phyloP scores from a whole-genome alignment of 2,797 vertebrate species.

The Chromis chromis region DNA sequence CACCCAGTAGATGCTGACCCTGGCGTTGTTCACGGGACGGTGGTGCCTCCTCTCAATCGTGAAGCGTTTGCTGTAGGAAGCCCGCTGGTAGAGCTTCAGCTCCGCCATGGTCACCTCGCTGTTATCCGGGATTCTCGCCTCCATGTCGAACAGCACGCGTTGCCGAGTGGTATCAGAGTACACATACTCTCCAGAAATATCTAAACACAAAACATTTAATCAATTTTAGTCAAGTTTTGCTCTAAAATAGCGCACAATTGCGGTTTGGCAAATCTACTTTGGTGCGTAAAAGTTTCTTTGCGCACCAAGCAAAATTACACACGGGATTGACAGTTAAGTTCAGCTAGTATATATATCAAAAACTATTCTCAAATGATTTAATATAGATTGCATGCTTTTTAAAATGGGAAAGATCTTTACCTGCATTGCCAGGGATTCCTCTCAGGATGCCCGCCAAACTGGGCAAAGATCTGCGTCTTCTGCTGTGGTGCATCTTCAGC shows the following conservation, averaged over 20 bases:
- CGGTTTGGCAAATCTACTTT: neutral
- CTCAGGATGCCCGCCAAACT: constrained; percentile 91
- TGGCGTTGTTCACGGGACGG: constrained; percentile 86
- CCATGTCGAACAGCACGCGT: constrained; percentile 91
- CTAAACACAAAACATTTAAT: constrained; percentile 55
- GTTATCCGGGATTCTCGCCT: constrained; percentile 90
- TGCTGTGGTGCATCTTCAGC: constrained; percentile 85
- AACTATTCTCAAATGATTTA: neutral
- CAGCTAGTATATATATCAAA: neutral
- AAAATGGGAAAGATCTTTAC: constrained; percentile 67
- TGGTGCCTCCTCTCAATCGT: constrained; percentile 82
- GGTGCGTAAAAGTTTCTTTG: constrained; percentile 46
- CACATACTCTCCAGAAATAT: constrained; percentile 88
- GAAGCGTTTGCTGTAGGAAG: constrained; percentile 79
- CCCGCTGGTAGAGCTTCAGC: constrained; percentile 93
- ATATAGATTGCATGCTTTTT: neutral
- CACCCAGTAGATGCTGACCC: constrained; percentile 94
- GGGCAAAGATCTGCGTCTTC: constrained; percentile 85
- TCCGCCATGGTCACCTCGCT: constrained; percentile 96
- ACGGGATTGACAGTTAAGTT: neutral
- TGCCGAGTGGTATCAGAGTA: constrained; percentile 87
- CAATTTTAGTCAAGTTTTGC: neutral
- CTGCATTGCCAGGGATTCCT: constrained; percentile 89
- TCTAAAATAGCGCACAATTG: neutral
- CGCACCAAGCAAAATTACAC: constrained; percentile 43